Evolutionary conservation across 2,888 invertebrate species (phyloP).

Genomic region (Mycalesis mineus): DNA sequence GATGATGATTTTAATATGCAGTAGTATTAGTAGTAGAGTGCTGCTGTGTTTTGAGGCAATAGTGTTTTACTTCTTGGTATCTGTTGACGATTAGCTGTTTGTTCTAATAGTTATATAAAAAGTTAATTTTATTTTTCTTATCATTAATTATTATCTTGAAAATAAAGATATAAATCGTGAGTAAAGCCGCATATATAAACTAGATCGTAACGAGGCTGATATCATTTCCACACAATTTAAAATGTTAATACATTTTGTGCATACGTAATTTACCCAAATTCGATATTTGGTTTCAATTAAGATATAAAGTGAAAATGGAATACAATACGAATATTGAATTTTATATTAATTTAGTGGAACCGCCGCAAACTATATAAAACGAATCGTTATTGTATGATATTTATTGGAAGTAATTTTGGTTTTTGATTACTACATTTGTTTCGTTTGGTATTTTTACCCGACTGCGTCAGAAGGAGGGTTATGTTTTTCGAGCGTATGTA

Average conservation of each 20-base stretch:
- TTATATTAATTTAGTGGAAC: neutral
- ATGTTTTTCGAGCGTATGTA: too few species aligned
- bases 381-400: neutral
- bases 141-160: too few species aligned
- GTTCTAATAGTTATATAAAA: too few species aligned
- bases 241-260: slow-evolving; percentile 1
- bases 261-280: neutral
- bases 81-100: too few species aligned
- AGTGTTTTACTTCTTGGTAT: too few species aligned
- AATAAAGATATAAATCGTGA: neutral
- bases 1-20: too few species aligned
- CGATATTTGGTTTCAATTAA: slow-evolving; percentile 7
- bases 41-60: too few species aligned
- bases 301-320: neutral
- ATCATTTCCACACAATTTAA: neutral
- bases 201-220: neutral
- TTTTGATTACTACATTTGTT: neutral
- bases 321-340: neutral
- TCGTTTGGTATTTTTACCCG: neutral
- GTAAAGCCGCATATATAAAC: neutral
- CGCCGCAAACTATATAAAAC: neutral
- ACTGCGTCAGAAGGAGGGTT: too few species aligned
- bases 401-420: neutral
- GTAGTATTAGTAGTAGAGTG: too few species aligned
- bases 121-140: too few species aligned